Evolutionary conservation across 2,113 vertebrate genomes (phyloP).

Genomic region (Microtus pennsylvanicus): DNA sequence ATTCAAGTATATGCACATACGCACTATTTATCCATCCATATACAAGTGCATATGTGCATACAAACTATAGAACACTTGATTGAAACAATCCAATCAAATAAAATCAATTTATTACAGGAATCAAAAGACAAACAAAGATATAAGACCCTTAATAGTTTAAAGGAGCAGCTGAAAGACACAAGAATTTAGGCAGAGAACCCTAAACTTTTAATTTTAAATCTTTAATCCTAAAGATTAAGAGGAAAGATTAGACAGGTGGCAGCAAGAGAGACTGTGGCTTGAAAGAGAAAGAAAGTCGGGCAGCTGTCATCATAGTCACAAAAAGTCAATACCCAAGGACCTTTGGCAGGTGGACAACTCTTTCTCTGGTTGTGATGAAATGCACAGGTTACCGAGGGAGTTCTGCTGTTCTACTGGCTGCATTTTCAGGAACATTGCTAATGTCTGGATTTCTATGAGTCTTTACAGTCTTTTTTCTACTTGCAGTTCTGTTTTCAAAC

Average conservation of each 20-base stretch:
- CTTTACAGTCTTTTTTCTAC: neutral
- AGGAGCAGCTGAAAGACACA: neutral
- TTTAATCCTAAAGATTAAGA: neutral
- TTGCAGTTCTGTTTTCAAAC: neutral
- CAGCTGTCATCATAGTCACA: neutral
- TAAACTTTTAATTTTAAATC: too few species aligned
- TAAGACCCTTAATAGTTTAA: neutral
- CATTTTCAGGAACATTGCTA: constrained; percentile 3
- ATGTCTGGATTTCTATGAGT: neutral
- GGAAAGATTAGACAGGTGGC: neutral
- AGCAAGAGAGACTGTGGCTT: neutral
- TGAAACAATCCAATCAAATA: neutral
- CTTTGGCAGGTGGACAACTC: neutral
- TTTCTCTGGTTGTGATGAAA: neutral
- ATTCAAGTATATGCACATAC: neutral
- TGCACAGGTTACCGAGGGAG: neutral
- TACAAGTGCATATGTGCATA: neutral
- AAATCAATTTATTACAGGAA: neutral
- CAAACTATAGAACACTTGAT: neutral
- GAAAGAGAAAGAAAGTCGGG: neutral
- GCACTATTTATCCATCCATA: neutral
- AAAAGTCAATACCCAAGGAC: neutral
- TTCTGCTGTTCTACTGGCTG: neutral
- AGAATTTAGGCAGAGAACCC: neutral
- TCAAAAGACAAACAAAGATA: neutral